Evolutionary conservation across 92 coral and sea anemone genomes (phyloP).

Genomic region (Porites divaricata): DNA sequence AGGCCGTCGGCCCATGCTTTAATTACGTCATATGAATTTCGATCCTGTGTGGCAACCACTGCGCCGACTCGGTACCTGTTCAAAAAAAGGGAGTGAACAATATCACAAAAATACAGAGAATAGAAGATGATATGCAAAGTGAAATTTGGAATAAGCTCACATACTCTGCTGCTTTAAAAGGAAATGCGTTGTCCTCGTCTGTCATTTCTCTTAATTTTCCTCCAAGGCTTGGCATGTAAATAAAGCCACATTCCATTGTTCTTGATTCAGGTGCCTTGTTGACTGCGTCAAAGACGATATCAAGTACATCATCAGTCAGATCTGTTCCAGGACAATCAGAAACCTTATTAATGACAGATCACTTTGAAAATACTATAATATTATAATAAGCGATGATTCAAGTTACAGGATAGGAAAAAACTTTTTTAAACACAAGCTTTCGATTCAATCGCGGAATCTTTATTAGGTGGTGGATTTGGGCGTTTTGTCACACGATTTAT

Average conservation of each 20-base stretch:
- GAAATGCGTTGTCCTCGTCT: constrained; percentile 54
- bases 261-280: constrained; percentile 41
- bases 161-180: constrained; percentile 77
- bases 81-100: not conserved
- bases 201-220: constrained; percentile 64
- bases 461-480: too few relatives aligned
- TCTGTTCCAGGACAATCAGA: constrained; percentile 37
- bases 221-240: constrained; percentile 71
- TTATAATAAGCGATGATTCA: too few relatives aligned
- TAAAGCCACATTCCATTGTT: constrained; percentile 36
- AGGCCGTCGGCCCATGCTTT: constrained; percentile 58
- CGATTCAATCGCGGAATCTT: too few relatives aligned
- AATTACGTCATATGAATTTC: constrained; percentile 42
- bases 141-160: not conserved
- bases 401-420: too few relatives aligned
- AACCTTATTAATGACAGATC: not conserved
- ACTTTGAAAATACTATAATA: too few relatives aligned
- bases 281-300: constrained; percentile 56
- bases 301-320: constrained; percentile 71
- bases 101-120: not conserved
- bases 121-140: too few relatives aligned
- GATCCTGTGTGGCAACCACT: constrained; percentile 39
- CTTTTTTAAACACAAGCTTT: too few relatives aligned
- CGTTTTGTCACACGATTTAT: too few relatives aligned
- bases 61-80: constrained; percentile 75